Evolutionary conservation across 2,113 vertebrate species (phyloP).

Genomic region (Menura novaehollandiae): DNA sequence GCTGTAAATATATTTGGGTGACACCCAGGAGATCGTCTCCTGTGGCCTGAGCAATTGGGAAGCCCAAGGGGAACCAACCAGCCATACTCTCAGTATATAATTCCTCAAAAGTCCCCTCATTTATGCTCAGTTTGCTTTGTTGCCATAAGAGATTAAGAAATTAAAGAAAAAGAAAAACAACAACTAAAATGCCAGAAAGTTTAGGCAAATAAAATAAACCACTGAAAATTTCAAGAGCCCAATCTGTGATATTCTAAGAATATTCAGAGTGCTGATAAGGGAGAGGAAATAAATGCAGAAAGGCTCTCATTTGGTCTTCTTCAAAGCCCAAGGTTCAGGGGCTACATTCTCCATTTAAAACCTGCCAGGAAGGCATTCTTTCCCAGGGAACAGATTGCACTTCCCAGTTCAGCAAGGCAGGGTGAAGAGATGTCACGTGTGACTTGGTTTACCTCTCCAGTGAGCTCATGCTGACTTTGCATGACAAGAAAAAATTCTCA

Average conservation of each 20-base stretch:
- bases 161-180: too few relatives aligned
- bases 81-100: background rate
- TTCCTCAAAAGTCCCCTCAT: background rate
- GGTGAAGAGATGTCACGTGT: background rate
- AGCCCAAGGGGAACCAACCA: background rate
- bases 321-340: background rate
- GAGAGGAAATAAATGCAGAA: background rate
- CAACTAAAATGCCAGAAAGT: background rate
- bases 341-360: background rate
- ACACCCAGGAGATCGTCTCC: background rate
- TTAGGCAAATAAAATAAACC: background rate
- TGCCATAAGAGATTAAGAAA: background rate
- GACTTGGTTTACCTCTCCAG: background rate
- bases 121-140: background rate
- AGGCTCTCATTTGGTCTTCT: background rate
- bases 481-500: background rate
- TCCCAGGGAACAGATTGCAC: background rate
- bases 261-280: background rate
- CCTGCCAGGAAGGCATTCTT: background rate
- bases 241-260: background rate
- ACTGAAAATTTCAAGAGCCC: background rate
- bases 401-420: background rate
- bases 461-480: background rate
- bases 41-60: background rate
- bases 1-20: background rate